Evolutionary conservation across 2,888 invertebrate genomes (phyloP).

Genomic region (Chrysopilus asiliformis): DNA sequence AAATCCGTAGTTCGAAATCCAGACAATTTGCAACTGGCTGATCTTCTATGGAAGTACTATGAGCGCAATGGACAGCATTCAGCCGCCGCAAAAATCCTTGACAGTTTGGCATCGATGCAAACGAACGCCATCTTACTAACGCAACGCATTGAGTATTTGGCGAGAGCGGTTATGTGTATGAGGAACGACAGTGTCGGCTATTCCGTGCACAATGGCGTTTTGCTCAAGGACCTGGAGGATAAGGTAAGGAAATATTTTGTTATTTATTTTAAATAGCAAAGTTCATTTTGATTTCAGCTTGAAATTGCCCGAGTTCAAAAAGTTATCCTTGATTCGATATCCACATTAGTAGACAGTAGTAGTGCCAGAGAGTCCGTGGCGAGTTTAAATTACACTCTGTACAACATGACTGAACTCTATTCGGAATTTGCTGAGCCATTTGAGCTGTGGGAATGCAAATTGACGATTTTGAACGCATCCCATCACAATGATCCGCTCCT

Average conservation of each 20-base stretch:
- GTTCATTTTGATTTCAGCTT: slow-evolving; percentile 27
- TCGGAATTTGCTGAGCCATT: slow-evolving; percentile 86
- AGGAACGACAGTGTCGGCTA: slow-evolving; percentile 69
- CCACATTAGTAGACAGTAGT: slow-evolving; percentile 37
- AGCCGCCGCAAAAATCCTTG: slow-evolving; percentile 81
- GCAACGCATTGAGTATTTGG: slow-evolving; percentile 80
- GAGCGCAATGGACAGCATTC: slow-evolving; percentile 85
- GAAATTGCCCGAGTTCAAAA: slow-evolving; percentile 82
- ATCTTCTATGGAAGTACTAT: slow-evolving; percentile 92
- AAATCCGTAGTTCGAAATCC: slow-evolving; percentile 39
- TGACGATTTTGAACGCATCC: slow-evolving; percentile 90
- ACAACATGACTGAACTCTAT: slow-evolving; percentile 83
- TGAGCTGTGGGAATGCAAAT: slow-evolving; percentile 82
- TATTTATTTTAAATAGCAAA: not conserved
- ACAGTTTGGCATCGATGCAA: slow-evolving; percentile 55
- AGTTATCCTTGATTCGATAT: slow-evolving; percentile 51
- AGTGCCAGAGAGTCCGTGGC: slow-evolving; percentile 48
- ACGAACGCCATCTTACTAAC: slow-evolving; percentile 62
- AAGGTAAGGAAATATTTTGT: slow-evolving; percentile 38
- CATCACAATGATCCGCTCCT: slow-evolving; percentile 79
- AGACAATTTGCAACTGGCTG: slow-evolving; percentile 49
- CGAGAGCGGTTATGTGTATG: slow-evolving; percentile 90
- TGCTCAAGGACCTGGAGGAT: slow-evolving; percentile 81
- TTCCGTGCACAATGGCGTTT: slow-evolving; percentile 58
- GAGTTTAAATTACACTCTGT: slow-evolving; percentile 65